Conservation (phyloP, 2,113 vertebrate genomes). For the Melanerpes aurifrons region DNA sequence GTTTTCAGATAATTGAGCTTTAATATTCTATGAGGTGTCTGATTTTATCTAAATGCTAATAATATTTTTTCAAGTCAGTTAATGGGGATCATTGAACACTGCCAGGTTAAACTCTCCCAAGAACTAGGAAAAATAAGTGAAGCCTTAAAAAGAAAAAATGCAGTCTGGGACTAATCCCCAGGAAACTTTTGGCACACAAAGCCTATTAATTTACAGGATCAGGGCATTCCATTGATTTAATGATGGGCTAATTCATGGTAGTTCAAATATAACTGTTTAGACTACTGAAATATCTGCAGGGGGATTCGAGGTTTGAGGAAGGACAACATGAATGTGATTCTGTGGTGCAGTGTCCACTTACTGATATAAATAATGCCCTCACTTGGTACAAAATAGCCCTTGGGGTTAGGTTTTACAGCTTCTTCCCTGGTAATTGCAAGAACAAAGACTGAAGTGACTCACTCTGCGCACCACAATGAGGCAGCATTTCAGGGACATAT, state of each 20-base stretch:
- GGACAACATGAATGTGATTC: neutral
- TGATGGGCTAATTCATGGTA: neutral
- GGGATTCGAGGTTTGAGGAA: neutral
- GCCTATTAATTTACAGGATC: neutral
- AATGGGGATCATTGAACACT: neutral
- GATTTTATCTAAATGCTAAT: neutral
- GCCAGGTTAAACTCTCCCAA: neutral
- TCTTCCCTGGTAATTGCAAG: neutral
- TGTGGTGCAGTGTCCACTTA: neutral
- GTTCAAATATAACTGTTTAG: neutral
- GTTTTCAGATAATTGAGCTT: neutral
- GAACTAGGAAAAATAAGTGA: neutral
- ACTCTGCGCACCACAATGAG: neutral
- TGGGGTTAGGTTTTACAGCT: neutral
- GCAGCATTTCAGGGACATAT: neutral
- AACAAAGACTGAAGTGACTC: neutral
- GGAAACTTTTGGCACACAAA: neutral
- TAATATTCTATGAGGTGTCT: neutral
- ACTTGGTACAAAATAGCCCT: neutral
- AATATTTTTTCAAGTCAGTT: neutral
- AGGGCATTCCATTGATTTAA: neutral
- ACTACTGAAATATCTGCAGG: neutral
- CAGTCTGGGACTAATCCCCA: neutral
- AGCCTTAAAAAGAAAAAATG: constrained; percentile 13
- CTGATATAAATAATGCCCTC: neutral